phyloP scores from a whole-genome alignment of 2,113 vertebrate genomes.

The Aegotheles bennettii region DNA sequence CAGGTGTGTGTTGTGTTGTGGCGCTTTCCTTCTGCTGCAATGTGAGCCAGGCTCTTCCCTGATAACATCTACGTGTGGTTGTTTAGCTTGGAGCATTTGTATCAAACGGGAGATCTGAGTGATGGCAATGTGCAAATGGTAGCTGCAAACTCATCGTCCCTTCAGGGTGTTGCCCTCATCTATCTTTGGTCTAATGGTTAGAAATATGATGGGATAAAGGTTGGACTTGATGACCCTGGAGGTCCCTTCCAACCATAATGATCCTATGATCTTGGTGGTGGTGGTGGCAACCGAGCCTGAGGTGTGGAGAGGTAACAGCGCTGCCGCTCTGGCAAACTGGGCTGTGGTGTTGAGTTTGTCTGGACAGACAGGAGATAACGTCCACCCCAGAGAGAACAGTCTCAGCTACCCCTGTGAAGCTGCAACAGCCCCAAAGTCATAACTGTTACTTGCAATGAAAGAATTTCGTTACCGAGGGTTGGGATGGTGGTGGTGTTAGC shows the following conservation, averaged over 20 bases:
- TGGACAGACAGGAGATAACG: not conserved
- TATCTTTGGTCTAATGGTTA: too few relatives aligned
- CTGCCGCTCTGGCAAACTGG: not conserved
- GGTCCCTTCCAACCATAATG: too few relatives aligned
- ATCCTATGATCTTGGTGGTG: too few relatives aligned
- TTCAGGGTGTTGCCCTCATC: not conserved
- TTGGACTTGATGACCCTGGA: too few relatives aligned
- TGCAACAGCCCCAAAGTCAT: not conserved
- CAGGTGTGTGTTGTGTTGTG: accelerated
- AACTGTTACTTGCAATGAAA: not conserved
- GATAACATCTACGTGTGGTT: accelerated
- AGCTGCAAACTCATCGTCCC: not conserved
- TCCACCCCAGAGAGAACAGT: accelerated
- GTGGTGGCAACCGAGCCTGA: accelerated
- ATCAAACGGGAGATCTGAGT: not conserved
- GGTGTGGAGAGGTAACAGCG: accelerated
- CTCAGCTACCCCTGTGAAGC: not conserved
- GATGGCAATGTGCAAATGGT: not conserved
- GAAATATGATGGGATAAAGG: too few relatives aligned
- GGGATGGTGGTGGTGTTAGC: not conserved
- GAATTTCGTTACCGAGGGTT: accelerated
- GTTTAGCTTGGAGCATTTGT: not conserved
- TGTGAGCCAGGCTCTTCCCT: accelerated
- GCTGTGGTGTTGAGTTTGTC: not conserved
- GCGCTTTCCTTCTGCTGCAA: not conserved